Base-by-base conservation (phyloP, 2,888 invertebrate species). In the Oxycera nigricornis region DNA sequence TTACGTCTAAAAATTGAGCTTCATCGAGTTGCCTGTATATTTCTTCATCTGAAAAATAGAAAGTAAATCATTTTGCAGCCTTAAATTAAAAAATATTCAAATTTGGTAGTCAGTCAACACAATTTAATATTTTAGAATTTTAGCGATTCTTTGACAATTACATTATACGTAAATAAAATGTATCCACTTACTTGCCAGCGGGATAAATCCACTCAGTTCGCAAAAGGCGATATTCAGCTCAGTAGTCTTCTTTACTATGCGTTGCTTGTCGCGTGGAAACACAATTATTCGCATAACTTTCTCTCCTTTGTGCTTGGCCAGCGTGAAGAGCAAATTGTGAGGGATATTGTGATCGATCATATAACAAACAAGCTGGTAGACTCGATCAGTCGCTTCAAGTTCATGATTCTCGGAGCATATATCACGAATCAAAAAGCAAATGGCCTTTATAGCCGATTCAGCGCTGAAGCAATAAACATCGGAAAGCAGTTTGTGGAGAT, bases 201-300 rank as follows among this genome's bases (percentile, higher is more conserved):
- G 88, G 73, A 94, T 86, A 85, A 92, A 94, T 2, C 95, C 94
- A 80, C 90, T 90, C 0, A 94, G 82, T 82, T 95, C 95, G 79
- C 90, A 90, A 30, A 90, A 88, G n/a, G 93, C 95, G 11, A 92
- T 88, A 86, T 91, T 90, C 74, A 92, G 90, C 1, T 85, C 86
- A 0, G 80, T 81, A 17, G 88, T 81, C 74, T 89, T 86, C 81
- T 93, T 93, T 0, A 86, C 82, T 0, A 89, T 89, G 39, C 82
- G 84, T 57, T 85, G 86, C 30, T 88, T 86, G 76, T 87, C 88
- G 73, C 93, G 87, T 0, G 90, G 90, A 88, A 90, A 94, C n/a
- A 93, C 82, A 76, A 90, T 88, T 2, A 92, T 82, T 72, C 91
- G 86, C 11, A 91, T 80, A 24, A 86, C 85, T 75, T 87, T 84